phyloP scores from a whole-genome alignment of 2,888 invertebrate species.

The Acleris emargana region DNA sequence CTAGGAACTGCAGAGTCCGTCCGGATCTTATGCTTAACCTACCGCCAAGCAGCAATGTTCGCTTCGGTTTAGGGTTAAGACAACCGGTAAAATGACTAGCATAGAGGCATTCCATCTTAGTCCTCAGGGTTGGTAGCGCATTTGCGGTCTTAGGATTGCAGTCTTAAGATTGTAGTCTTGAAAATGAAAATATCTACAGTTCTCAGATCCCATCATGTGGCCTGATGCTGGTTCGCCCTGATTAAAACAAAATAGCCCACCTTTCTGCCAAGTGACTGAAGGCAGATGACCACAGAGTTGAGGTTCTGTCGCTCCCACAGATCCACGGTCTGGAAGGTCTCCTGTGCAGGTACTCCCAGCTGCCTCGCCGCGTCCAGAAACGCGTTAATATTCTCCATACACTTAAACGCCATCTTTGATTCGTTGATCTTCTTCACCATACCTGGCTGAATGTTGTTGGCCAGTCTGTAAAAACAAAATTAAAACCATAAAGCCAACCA shows the following conservation, averaged over 20 bases:
- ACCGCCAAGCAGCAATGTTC: no score
- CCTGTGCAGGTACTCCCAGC: slow-evolving; percentile 96
- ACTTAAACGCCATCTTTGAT: slow-evolving; percentile 96
- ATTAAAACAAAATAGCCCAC: slow-evolving; percentile 68
- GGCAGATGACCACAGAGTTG: slow-evolving; percentile 96
- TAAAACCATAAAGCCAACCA: not conserved
- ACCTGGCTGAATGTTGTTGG: slow-evolving; percentile 93
- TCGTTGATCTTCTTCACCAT: slow-evolving; percentile 96
- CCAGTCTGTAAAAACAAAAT: slow-evolving; percentile 85
- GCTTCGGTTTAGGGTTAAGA: no score
- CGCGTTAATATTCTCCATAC: slow-evolving; percentile 99
- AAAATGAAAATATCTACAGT: no score
- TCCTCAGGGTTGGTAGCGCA: no score
- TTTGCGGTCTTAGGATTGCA: no score
- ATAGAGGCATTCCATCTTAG: no score
- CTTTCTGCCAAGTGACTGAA: slow-evolving; percentile 97
- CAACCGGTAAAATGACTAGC: no score
- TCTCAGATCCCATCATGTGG: no score
- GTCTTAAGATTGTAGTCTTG: no score
- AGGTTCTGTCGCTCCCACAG: slow-evolving; percentile 98
- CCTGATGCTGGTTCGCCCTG: no score
- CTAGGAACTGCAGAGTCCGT: no score
- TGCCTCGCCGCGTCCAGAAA: slow-evolving; percentile 93
- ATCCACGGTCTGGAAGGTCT: slow-evolving; percentile 98
- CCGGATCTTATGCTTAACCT: no score